Conservation (phyloP, 2,113 vertebrate species). For the Stercorarius parasiticus region DNA sequence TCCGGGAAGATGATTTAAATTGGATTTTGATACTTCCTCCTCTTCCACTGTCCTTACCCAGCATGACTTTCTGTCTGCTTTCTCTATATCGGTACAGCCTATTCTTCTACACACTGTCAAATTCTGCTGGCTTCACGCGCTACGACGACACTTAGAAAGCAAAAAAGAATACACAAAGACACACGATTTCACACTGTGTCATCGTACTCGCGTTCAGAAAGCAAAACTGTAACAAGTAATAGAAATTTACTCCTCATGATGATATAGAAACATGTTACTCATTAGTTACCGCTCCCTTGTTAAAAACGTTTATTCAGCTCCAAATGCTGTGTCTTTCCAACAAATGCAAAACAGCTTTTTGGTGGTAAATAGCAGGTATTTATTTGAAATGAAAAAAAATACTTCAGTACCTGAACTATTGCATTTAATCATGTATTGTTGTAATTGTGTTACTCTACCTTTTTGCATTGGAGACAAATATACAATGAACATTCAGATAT, state of each 20-base stretch:
- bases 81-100: background rate
- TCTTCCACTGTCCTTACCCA: background rate
- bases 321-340: background rate
- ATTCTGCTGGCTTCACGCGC: background rate
- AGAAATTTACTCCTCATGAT: rapidly evolving
- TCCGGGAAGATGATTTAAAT: background rate
- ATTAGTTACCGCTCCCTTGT: background rate
- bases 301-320: background rate
- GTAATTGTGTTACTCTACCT: slow-evolving; percentile 89
- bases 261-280: background rate
- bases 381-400: slow-evolving; percentile 95
- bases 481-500: slow-evolving; percentile 98
- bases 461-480: slow-evolving; percentile 96
- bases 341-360: slow-evolving; percentile 55
- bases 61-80: background rate
- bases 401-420: slow-evolving; percentile 97
- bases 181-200: background rate
- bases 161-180: background rate
- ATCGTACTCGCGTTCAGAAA: rapidly evolving
- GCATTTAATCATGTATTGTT: slow-evolving; percentile 93
- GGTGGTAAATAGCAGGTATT: slow-evolving; percentile 97
- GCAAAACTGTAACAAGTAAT: background rate
- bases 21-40: background rate
- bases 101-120: background rate
- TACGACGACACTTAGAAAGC: background rate